These are phyloP conservation scores for Eudemis profundana DNA, from an alignment of 2,888 invertebrate species.

Conservation along the genomic window DNA sequence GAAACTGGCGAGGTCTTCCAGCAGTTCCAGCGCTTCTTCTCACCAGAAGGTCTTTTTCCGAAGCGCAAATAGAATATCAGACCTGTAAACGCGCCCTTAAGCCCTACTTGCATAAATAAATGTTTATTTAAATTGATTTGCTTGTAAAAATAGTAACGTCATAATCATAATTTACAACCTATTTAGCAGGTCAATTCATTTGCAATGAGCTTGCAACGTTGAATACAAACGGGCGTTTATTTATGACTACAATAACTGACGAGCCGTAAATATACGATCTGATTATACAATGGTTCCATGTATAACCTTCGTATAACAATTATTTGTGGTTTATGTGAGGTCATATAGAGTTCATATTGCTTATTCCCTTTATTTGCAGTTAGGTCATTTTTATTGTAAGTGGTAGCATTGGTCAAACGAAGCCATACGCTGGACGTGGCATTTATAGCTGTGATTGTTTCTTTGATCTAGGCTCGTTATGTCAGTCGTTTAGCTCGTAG, in stretches of 20 bases:
- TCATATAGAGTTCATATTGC: background rate
- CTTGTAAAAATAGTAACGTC: slow-evolving; percentile 7
- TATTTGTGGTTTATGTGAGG: background rate
- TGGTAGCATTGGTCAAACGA: slow-evolving; percentile 18
- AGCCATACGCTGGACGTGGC: slow-evolving; percentile 31
- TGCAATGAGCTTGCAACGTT: slow-evolving; percentile 18
- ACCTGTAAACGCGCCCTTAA: too few relatives aligned
- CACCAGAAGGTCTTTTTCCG: too few relatives aligned
- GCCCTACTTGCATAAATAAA: too few relatives aligned
- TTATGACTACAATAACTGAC: slow-evolving; percentile 37
- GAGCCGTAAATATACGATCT: slow-evolving; percentile 13
- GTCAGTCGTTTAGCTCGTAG: background rate
- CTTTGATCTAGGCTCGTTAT: slow-evolving; percentile 31
- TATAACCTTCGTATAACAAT: background rate
- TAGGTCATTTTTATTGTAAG: background rate
- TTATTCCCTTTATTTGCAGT: background rate
- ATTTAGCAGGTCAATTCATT: slow-evolving; percentile 16
- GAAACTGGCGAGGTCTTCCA: too few relatives aligned
- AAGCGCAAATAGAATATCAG: too few relatives aligned
- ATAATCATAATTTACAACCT: slow-evolving; percentile 8
- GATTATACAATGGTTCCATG: background rate
- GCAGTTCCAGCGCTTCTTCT: too few relatives aligned
- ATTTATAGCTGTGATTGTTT: slow-evolving; percentile 32
- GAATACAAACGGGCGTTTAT: slow-evolving; percentile 32
- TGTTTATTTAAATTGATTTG: too few relatives aligned